Base-by-base conservation (phyloP, 64 coral and sea anemone species). In the Montipora sp. region DNA sequence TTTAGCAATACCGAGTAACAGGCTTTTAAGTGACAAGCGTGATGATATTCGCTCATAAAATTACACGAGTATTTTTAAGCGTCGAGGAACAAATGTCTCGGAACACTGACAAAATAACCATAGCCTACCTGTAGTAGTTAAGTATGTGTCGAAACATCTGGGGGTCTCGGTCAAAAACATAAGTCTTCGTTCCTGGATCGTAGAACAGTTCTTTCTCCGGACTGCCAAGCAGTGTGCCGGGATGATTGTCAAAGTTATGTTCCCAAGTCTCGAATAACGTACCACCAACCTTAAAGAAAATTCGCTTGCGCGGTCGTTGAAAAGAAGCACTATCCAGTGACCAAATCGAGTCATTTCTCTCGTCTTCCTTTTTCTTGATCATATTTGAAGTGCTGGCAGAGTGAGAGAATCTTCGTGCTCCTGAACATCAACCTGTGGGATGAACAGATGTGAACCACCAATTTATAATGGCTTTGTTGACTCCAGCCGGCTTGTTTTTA, bases 231-330 rank as follows among this genome's bases (percentile, higher is more conserved):
- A 98, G 78, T 49, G 95, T 98, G 0, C 89, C 59, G 0, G 95
- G 95, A 47, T 98, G 84, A 68, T 98, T 98, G 8, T 49, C 78
- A 2, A 98, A 58, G 12, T 98, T 98, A 7, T 88, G 71, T 55
- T 94, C 92, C 95, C 95, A 98, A 12, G 95, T 98, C 45, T 98
- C 95, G 49, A 98, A 98, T 59, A 92, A 60, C 15, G 88, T 65
- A 15, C 95, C 95, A 19, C 95, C 90, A 8, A 98, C 95, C 21
- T 98, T 94, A 21, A 98, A 77, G 0, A 98, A 50, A 9, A 98
- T 75, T 60, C 92, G 45, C 58, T 94, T 98, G 18, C 89, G 75
- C 3, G 82, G 63, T 23, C 65, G 16, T 0, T 22, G 82, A 8
- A 78, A 16, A 49, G 82, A 18, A 18, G 47, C 1, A 43, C 82